Evolutionary conservation across 1,140 invertebrate genomes (phyloP).

Genomic region (Sesamia nonagrioides): DNA sequence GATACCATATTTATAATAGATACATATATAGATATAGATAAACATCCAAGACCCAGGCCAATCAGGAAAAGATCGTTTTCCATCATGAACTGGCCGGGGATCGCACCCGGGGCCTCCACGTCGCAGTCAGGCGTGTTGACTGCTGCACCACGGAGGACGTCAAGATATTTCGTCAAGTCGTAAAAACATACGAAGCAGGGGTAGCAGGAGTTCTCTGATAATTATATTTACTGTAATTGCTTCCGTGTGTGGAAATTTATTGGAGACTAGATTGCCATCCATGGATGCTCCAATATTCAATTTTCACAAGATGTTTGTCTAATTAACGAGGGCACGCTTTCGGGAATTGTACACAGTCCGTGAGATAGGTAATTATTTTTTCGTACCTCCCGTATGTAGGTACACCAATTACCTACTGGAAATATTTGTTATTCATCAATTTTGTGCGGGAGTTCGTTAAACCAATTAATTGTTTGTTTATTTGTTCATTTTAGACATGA

Average conservation of each 20-base stretch:
- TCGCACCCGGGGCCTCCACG: too few relatives aligned
- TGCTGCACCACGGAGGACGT: too few relatives aligned
- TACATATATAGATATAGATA: too few relatives aligned
- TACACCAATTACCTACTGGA: conserved; percentile 21
- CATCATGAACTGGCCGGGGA: too few relatives aligned
- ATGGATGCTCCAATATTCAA: background rate
- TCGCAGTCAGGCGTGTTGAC: too few relatives aligned
- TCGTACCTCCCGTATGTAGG: background rate
- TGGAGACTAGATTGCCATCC: background rate
- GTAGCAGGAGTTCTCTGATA: too few relatives aligned
- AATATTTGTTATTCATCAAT: conserved; percentile 29
- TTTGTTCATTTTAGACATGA: background rate
- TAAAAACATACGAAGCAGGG: too few relatives aligned
- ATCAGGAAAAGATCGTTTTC: too few relatives aligned
- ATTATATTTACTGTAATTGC: too few relatives aligned
- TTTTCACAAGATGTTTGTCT: conserved; percentile 25
- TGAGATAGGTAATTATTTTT: conserved; percentile 19
- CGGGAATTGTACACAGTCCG: conserved; percentile 8
- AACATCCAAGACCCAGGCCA: too few relatives aligned
- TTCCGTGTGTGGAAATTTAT: background rate
- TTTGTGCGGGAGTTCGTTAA: conserved; percentile 10
- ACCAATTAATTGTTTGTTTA: conserved; percentile 15
- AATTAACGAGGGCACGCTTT: conserved; percentile 1
- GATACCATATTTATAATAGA: too few relatives aligned
- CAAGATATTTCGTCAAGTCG: too few relatives aligned